Conservation (phyloP, 1,140 invertebrate genomes). For the Saccostrea cuccullata region DNA sequence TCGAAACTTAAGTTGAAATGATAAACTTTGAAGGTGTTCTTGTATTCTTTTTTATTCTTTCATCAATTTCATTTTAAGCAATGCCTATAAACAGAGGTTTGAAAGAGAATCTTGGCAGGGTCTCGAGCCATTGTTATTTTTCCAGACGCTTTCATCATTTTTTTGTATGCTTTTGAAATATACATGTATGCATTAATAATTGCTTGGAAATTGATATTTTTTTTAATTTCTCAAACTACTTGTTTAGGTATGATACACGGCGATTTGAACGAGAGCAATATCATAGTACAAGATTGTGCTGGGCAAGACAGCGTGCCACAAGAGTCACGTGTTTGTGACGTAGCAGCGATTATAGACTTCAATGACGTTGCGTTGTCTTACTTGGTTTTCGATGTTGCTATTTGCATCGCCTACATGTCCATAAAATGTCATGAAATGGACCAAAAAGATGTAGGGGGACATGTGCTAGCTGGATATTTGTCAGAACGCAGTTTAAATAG, state of each 20-base stretch:
- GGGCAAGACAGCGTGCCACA: conserved; percentile 45
- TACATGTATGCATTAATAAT: background rate
- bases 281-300: conserved; percentile 82
- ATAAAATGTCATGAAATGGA: conserved; percentile 82
- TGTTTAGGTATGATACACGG: conserved; percentile 89
- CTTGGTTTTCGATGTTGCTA: conserved; percentile 90
- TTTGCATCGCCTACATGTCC: conserved; percentile 89
- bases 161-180: background rate
- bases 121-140: too few species aligned
- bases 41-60: too few species aligned
- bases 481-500: conserved; percentile 81
- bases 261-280: conserved; percentile 93
- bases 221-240: background rate
- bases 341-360: conserved; percentile 88
- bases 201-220: background rate
- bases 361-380: conserved; percentile 87
- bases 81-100: too few species aligned
- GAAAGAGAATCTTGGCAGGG: too few species aligned
- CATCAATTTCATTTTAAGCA: too few species aligned
- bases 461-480: conserved; percentile 88
- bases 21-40: too few species aligned
- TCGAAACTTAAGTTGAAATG: too few species aligned
- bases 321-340: conserved; percentile 61
- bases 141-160: background rate
- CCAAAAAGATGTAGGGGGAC: conserved; percentile 82